phyloP scores from a whole-genome alignment of 2,113 vertebrate species.

The Brachionichthys hirsutus region DNA sequence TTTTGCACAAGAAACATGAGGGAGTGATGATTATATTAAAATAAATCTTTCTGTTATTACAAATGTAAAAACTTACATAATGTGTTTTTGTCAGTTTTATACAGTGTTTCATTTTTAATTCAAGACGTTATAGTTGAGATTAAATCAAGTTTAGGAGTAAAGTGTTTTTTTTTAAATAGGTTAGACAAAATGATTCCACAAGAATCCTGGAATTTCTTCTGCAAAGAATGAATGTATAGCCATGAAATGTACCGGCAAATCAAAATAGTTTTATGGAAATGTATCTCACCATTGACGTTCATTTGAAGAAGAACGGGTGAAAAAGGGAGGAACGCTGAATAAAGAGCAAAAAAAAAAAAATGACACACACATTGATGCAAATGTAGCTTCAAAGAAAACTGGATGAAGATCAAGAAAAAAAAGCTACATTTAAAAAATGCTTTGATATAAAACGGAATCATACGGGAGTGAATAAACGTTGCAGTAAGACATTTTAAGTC shows the following conservation, averaged over 20 bases:
- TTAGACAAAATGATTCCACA: not conserved
- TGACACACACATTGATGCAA: slow-evolving; percentile 3
- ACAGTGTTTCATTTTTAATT: not conserved
- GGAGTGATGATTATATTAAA: too few species aligned
- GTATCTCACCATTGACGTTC: not conserved
- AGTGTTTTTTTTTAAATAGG: not conserved
- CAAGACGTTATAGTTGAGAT: not conserved
- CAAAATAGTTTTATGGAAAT: slow-evolving; percentile 14
- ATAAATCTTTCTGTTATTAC: too few species aligned
- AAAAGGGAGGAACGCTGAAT: not conserved
- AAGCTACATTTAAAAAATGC: too few species aligned
- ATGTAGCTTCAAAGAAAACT: too few species aligned
- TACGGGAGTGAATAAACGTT: not conserved
- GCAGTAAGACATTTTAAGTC: not conserved
- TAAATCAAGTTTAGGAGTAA: not conserved
- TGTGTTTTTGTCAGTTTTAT: not conserved
- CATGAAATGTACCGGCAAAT: slow-evolving; percentile 19
- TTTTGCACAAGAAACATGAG: too few species aligned
- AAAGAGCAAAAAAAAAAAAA: not conserved
- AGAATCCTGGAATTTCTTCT: not conserved
- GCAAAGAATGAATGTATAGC: not conserved
- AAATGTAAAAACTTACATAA: not conserved
- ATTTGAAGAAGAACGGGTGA: slow-evolving; percentile 5
- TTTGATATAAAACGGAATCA: too few species aligned
- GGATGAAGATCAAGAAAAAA: too few species aligned